Percentiles rank a stretch among this genome's conserved stretches.
phyloP scores from a whole-genome alignment of 2,113 vertebrate species.

The Marmota flaviventris region DNA sequence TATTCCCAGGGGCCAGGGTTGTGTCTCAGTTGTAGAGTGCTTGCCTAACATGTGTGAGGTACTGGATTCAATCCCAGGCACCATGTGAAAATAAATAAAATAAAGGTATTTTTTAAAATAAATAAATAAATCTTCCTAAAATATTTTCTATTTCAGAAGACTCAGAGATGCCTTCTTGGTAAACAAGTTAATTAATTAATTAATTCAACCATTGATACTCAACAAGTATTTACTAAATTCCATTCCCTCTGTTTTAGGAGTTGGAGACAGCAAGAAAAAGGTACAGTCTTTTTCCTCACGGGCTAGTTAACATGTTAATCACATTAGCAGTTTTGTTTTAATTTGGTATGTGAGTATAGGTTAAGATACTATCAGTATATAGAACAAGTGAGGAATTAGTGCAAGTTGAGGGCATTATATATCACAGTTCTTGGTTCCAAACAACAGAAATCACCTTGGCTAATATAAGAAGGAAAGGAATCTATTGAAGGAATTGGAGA shows the following conservation, averaged over 20 bases:
- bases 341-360: neutral
- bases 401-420: neutral
- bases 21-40: no score
- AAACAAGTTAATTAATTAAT: neutral
- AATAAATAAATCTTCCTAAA: neutral
- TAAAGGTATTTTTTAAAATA: no score
- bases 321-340: neutral
- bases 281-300: neutral
- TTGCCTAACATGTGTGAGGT: no score
- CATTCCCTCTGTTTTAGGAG: neutral
- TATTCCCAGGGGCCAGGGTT: neutral
- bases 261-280: neutral
- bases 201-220: neutral
- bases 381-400: neutral
- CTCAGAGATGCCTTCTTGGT: neutral
- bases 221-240: neutral
- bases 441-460: constrained; percentile 3
- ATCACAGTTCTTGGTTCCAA: neutral
- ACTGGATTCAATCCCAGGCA: no score
- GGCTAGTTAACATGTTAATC: neutral
- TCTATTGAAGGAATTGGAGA: neutral
- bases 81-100: no score
- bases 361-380: neutral
- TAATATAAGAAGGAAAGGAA: neutral
- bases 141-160: neutral